Percentiles rank a stretch among this genome's conserved stretches.
phyloP scores from a whole-genome alignment of 2,113 vertebrate species.

The Dolichotis patagonum region DNA sequence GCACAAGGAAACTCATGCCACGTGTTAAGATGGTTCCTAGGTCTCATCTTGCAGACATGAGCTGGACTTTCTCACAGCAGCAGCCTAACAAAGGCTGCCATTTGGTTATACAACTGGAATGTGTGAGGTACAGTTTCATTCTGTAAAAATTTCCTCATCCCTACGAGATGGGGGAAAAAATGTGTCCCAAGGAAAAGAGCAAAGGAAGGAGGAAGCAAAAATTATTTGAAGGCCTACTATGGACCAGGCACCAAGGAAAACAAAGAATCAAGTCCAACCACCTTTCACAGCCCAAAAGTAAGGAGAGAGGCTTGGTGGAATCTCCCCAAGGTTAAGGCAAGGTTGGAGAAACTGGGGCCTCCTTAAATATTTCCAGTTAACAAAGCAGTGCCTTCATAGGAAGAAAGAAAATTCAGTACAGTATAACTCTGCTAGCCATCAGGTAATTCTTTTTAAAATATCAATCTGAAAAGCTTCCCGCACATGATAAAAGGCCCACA shows the following conservation, averaged over 20 bases:
- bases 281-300: background rate
- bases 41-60: background rate
- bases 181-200: background rate
- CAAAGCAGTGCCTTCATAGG: background rate
- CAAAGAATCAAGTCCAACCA: background rate
- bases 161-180: background rate
- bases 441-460: background rate
- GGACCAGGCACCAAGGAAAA: background rate
- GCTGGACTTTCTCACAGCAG: conserved; percentile 2
- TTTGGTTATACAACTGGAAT: conserved; percentile 55
- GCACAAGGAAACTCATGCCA: background rate
- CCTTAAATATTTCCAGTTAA: conserved; percentile 13
- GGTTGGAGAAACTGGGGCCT: background rate
- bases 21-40: background rate
- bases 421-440: background rate
- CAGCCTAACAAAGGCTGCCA: background rate
- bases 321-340: background rate
- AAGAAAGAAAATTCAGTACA: background rate
- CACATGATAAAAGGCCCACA: background rate
- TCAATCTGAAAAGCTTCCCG: background rate
- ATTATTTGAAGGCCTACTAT: background rate
- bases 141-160: conserved; percentile 52
- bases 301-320: background rate
- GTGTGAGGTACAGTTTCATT: conserved; percentile 46
- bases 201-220: background rate